Evolutionary conservation across 1,140 invertebrate genomes (phyloP).

Genomic region (Pogonomyrmex californicus): DNA sequence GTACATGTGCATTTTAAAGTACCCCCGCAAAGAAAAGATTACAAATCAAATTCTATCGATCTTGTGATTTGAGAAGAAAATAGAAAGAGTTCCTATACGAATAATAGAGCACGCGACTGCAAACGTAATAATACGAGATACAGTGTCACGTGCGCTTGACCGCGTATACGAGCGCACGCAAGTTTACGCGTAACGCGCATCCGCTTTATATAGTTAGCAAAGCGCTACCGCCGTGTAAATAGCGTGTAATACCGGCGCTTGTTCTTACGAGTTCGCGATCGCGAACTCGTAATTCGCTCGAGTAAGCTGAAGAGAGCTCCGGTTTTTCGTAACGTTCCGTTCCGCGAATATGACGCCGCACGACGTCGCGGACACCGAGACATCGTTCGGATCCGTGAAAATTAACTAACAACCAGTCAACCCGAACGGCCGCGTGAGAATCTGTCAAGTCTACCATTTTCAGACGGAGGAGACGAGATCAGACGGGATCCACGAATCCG

Average conservation of each 20-base stretch:
- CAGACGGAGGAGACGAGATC: neutral
- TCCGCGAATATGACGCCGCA: neutral
- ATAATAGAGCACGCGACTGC: neutral
- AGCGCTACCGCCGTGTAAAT: conserved; percentile 59
- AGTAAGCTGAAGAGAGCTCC: neutral
- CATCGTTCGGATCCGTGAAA: neutral
- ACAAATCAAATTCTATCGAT: no score
- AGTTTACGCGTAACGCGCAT: conserved; percentile 30
- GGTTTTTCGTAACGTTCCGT: neutral
- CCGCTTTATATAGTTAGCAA: conserved; percentile 43
- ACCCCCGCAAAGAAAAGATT: no score
- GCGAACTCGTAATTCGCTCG: conserved; percentile 43
- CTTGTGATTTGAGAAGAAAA: neutral
- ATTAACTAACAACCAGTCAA: no score
- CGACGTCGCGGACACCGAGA: neutral
- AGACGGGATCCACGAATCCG: neutral
- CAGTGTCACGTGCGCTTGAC: conserved; percentile 23
- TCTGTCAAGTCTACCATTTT: neutral
- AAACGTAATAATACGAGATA: conserved; percentile 2
- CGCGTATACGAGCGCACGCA: conserved; percentile 9
- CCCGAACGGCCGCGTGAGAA: neutral
- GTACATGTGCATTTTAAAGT: no score
- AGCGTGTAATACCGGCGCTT: conserved; percentile 55
- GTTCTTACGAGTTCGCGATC: conserved; percentile 55
- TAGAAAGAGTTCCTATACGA: neutral